These are phyloP conservation scores for Epizoanthus scotinus DNA, from an alignment of 92 coral and sea anemone genomes.

Conservation along the genomic window DNA sequence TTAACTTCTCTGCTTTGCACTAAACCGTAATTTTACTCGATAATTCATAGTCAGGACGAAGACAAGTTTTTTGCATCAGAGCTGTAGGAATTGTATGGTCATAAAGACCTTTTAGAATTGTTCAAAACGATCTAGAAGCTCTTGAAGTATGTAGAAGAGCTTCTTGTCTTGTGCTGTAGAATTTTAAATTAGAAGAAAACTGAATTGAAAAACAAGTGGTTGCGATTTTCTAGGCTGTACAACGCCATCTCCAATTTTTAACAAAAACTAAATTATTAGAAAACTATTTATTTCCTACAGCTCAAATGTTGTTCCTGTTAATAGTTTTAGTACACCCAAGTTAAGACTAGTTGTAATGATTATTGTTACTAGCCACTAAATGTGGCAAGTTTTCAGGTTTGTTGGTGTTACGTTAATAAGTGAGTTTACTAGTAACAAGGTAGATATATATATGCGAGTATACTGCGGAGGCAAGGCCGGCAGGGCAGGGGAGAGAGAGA, in stretches of 20 bases:
- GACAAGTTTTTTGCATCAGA: neutral
- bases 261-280: neutral
- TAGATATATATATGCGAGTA: no score
- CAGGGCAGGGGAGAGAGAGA: no score
- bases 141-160: neutral
- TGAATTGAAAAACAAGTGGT: neutral
- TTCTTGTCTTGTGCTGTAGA: neutral
- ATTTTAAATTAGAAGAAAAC: neutral
- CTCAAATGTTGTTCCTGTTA: neutral
- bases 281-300: constrained; percentile 4
- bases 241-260: neutral
- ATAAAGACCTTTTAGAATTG: no score
- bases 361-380: no score
- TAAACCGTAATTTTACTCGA: neutral
- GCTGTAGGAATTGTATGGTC: neutral
- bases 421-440: no score
- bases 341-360: neutral
- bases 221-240: neutral
- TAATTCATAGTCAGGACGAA: neutral
- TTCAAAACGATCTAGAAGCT: neutral
- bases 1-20: neutral
- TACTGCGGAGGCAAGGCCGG: no score
- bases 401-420: no score
- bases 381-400: no score
- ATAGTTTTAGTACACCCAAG: neutral